Base-by-base conservation (phyloP, 2,797 vertebrate genomes). In the Peromyscus eremicus region DNA sequence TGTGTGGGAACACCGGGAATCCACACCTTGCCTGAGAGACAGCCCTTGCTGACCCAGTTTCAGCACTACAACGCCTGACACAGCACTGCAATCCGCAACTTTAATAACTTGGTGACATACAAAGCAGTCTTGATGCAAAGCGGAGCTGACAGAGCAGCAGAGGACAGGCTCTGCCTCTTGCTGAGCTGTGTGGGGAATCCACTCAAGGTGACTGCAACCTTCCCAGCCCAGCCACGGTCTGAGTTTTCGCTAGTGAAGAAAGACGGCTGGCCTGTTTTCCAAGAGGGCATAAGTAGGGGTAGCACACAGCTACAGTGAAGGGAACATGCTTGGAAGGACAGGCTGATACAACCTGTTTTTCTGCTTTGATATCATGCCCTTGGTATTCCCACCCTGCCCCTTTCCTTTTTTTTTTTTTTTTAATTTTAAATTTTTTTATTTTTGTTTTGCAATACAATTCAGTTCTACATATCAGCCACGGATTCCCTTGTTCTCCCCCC, bases 81-180 rank as follows among this genome's bases (percentile, higher is more conserved):
- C 96, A 49, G 49, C 96, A 97, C 94, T 82, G 77, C 97, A 92
- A 88, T 97, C 98, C 97, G 13, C 98, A 97, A 96, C 98, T 98
- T 98, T 98, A 99, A 98, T 98, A 98, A 98, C 98, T 98, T 64
- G 84, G 97, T 98, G 98, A 98, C 98, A 98, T 85, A 97, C 97
- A 98, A 98, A 98, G 97, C 98, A 97, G 97, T 98, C 98, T 98
- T 98, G 98, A 99, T 98, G 98, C 97, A 98, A 98, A 99, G 97
- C 97, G 94, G 94, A 98, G 98, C 98, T 99, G 98, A 98, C 98
- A 98, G 98, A 97, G 95, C 89, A 98, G 94, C 81, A 13, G 96
- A 98, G 97, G 95, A 88, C 98, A 97, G 89, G 90, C 92, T 97
- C 92, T 92, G 91, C 0, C 14, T 88, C 94, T 85, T 73, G 43